Base-by-base conservation (phyloP, 2,113 vertebrate genomes). In the Rhineura floridana region DNA sequence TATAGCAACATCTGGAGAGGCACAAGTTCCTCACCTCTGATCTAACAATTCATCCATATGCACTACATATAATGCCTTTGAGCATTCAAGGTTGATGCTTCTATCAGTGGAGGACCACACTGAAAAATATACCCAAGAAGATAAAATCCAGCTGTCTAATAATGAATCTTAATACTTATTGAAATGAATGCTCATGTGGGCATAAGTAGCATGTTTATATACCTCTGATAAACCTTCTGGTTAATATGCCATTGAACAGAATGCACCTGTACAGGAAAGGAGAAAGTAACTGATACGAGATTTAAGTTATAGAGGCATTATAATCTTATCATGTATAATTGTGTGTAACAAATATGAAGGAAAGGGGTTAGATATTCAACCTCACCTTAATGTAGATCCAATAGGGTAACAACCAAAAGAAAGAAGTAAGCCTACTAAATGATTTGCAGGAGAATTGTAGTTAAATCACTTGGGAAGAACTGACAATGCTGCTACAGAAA, bases 101-200 rank as follows among this genome's bases (percentile, higher is more conserved):
- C 93, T 84, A 81, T 79, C 82, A 93, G 92, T 87, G 62, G 88
- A 90, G 93, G 48, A 78, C 73, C 1, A 2, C 59, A 90, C 87
- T 77, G 11, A 30, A 10, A 21, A 55, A 59, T 59, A 23, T 15
- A 5, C 0, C 4, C n/a, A 25, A 9, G 30, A n/a, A 36, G 21
- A 25, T 9, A 82, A 13, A 46, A 67, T 48, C 28, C 36, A 82
- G 36, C 39, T 65, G 7, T 23, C 17, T 19, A 81, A 19, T 39
- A 9, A 59, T 3, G n/a, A 13, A 19, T 81, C 17, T 48, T 46
- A 30, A 46, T 46, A 46, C n/a, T 81, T 62, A 67, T 46, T 62
- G 9, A 81, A 62, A 55, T 52, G n/a, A 52, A 79, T 55, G 48
- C n/a, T 80, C 19, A 23, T 59, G 17, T 80, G 52, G 23, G 55